A percentile compares a stretch with the other conserved stretches of the same genome.
These are phyloP conservation scores for Crypturellus undulatus DNA, from an alignment of 2,113 vertebrate species.

Conservation along the genomic window DNA sequence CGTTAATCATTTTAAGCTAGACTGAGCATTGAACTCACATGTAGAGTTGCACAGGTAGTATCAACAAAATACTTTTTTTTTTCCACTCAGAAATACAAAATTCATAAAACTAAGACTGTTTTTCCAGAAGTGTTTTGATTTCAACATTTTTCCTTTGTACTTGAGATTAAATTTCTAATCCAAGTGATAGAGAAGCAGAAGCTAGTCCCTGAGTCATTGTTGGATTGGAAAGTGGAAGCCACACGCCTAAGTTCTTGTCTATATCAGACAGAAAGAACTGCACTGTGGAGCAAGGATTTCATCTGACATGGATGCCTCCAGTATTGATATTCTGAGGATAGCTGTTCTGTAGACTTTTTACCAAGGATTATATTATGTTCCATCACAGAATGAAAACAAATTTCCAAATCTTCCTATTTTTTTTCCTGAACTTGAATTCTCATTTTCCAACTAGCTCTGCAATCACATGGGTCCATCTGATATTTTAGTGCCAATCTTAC, in stretches of 20 bases:
- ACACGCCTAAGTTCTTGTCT: constrained; percentile 53
- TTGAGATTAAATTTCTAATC: constrained; percentile 10
- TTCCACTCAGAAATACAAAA: not conserved
- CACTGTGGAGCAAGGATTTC: not conserved
- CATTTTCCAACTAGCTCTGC: not conserved
- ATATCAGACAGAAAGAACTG: constrained; percentile 47
- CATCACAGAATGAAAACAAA: not conserved
- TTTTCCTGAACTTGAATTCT: not conserved
- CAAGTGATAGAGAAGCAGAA: constrained; percentile 4
- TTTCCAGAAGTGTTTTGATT: not conserved
- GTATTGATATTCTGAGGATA: constrained; percentile 35
- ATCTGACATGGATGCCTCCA: constrained; percentile 49
- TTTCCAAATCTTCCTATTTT: not conserved
- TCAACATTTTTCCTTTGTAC: not conserved
- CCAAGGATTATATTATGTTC: not conserved
- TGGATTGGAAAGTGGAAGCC: constrained; percentile 14
- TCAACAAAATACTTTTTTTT: not conserved
- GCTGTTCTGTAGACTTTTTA: not conserved
- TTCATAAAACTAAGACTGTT: not conserved
- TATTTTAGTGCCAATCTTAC: constrained; percentile 59
- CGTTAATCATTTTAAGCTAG: not conserved
- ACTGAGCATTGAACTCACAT: not conserved
- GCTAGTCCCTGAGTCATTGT: not conserved
- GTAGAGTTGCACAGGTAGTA: not conserved
- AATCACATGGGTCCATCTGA: constrained; percentile 1